These are phyloP conservation scores for Dromococcyx pavoninus DNA, from an alignment of 2,797 vertebrate genomes.

Conservation along the genomic window DNA sequence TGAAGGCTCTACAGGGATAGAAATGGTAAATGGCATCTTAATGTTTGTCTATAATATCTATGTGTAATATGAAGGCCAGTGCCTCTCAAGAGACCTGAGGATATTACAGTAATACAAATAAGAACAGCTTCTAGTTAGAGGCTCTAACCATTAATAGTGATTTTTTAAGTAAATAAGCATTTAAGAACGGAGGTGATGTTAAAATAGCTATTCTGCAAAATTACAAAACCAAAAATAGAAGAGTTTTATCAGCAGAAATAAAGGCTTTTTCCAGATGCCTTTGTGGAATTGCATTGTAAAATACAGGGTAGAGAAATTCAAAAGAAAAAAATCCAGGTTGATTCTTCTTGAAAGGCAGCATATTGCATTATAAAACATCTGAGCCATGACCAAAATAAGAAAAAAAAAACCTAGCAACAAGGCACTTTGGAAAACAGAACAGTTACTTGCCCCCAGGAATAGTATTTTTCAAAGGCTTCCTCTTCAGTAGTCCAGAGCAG, in stretches of 20 bases:
- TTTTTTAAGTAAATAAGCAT: background rate
- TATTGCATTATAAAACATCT: background rate
- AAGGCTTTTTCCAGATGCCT: background rate
- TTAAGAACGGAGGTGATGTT: background rate
- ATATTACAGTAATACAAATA: background rate
- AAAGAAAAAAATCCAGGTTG: background rate
- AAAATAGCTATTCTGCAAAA: background rate
- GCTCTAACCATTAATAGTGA: background rate
- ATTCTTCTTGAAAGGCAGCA: background rate
- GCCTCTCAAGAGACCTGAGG: background rate
- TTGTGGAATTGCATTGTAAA: background rate
- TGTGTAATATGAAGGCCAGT: background rate
- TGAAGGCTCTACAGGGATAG: conserved; percentile 29
- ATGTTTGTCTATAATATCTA: background rate
- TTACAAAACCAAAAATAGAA: background rate
- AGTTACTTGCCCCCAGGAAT: background rate
- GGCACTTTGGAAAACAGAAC: background rate
- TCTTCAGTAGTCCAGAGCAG: background rate
- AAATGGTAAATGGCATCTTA: conserved; percentile 39
- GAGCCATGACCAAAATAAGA: background rate
- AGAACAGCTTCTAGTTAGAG: background rate
- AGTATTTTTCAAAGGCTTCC: background rate
- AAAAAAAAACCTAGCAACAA: background rate
- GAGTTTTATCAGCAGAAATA: background rate
- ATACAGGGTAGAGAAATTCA: background rate